Percentiles rank a stretch among this genome's conserved stretches.
Conservation (phyloP, 2,797 vertebrate species). For the Galagoides demidoff region DNA sequence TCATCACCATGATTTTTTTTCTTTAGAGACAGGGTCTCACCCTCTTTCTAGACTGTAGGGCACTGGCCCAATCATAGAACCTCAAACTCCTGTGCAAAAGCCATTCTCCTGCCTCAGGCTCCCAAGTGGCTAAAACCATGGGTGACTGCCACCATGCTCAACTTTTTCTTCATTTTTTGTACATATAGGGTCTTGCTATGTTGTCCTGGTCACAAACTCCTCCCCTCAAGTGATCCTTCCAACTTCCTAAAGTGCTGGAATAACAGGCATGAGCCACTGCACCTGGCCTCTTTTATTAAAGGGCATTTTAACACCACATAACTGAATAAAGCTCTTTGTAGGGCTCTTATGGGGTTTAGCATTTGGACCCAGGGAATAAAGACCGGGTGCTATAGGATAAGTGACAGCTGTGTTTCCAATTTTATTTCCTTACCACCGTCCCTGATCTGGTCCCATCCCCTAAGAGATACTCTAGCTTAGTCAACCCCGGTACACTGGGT, state of each 20-base stretch:
- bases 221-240: background rate
- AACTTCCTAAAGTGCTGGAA: background rate
- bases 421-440: background rate
- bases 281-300: background rate
- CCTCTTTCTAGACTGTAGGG: background rate
- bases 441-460: background rate
- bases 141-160: background rate
- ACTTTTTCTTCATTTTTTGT: background rate
- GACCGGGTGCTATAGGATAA: background rate
- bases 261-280: background rate
- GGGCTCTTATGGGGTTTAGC: background rate
- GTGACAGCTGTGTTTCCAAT: background rate
- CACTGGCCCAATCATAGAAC: background rate
- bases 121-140: background rate
- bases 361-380: background rate
- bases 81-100: background rate
- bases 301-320: background rate
- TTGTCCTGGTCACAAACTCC: background rate
- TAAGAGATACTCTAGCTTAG: background rate
- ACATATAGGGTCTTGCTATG: background rate
- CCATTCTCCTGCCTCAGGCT: background rate
- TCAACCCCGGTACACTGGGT: accelerated
- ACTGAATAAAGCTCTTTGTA: background rate
- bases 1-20: background rate
- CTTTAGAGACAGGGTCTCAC: background rate